These are phyloP conservation scores for Formicarius rufipectus DNA, from an alignment of 2,113 vertebrate species.

Conservation along the genomic window DNA sequence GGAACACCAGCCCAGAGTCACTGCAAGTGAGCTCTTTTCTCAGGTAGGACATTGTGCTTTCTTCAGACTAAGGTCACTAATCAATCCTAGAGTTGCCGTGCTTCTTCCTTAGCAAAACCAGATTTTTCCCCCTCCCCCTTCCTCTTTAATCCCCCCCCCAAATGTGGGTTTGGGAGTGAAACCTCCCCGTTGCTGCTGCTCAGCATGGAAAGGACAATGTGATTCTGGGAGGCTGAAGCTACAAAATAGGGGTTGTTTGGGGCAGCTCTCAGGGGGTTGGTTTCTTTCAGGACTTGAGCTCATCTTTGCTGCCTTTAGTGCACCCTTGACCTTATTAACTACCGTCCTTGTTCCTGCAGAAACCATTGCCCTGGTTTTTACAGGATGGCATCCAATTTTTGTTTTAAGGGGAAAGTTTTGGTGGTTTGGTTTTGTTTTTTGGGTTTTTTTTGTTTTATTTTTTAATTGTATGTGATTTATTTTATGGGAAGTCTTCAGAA, in stretches of 20 bases:
- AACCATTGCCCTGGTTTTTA: not conserved
- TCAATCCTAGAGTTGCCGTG: not conserved
- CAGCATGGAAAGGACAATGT: not conserved
- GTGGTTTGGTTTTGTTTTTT: not conserved
- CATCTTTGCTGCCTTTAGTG: not conserved
- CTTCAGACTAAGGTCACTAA: not conserved
- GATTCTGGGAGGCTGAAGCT: not conserved
- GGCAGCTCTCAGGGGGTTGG: not conserved
- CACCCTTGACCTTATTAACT: not conserved
- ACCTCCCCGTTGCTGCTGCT: constrained; percentile 12
- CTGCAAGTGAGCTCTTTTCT: not conserved
- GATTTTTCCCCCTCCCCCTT: not conserved
- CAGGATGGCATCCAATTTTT: not conserved
- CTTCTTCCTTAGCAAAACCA: not conserved
- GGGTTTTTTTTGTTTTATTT: not conserved
- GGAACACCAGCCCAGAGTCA: not conserved
- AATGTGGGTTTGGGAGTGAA: constrained; percentile 12
- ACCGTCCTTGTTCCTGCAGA: not conserved
- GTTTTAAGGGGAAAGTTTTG: not conserved
- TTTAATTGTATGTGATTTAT: not conserved
- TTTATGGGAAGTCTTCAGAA: not conserved
- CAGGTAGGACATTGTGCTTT: constrained; percentile 56
- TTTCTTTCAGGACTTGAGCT: not conserved
- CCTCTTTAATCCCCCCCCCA: not conserved
- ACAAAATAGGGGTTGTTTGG: not conserved